phyloP scores from a whole-genome alignment of 2,888 invertebrate species.

The Cataglyphis altisquamis region DNA sequence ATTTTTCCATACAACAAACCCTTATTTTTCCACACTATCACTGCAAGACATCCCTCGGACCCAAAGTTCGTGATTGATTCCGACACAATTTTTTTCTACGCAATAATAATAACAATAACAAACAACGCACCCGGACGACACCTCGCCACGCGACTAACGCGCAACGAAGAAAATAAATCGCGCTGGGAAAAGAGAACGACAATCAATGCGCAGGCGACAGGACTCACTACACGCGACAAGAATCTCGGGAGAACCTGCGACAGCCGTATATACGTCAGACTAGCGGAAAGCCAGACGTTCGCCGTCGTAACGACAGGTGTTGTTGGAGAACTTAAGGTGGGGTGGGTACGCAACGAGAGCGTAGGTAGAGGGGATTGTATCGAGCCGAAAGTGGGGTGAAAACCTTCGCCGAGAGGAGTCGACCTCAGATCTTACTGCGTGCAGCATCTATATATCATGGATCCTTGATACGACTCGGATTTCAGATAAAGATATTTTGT shows the following conservation, averaged over 20 bases:
- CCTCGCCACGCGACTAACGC: neutral
- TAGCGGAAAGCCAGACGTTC: slow-evolving; percentile 70
- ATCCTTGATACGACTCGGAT: slow-evolving; percentile 31
- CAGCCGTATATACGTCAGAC: slow-evolving; percentile 68
- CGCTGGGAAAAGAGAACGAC: slow-evolving; percentile 27
- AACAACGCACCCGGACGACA: neutral
- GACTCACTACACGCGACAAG: slow-evolving; percentile 61
- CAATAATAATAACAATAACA: neutral
- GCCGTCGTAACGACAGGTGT: slow-evolving; percentile 73
- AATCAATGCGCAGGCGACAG: slow-evolving; percentile 38
- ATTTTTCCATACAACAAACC: slow-evolving; percentile 26
- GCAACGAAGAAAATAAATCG: neutral
- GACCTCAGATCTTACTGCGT: slow-evolving; percentile 50
- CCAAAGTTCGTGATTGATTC: neutral
- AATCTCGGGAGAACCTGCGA: slow-evolving; percentile 65
- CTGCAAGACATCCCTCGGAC: neutral
- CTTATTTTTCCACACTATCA: slow-evolving; percentile 6
- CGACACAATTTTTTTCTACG: neutral
- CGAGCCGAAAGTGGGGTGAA: slow-evolving; percentile 65
- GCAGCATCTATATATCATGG: slow-evolving; percentile 45
- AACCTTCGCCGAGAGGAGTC: slow-evolving; percentile 63
- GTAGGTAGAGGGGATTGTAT: slow-evolving; percentile 15
- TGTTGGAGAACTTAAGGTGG: slow-evolving; percentile 66
- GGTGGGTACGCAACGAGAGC: slow-evolving; percentile 36
- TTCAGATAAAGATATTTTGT: slow-evolving; percentile 10